A percentile compares a stretch with the other conserved stretches of the same genome.
Evolutionary conservation across 1,140 invertebrate species (phyloP).

Genomic region (Polypedilum pembai): DNA sequence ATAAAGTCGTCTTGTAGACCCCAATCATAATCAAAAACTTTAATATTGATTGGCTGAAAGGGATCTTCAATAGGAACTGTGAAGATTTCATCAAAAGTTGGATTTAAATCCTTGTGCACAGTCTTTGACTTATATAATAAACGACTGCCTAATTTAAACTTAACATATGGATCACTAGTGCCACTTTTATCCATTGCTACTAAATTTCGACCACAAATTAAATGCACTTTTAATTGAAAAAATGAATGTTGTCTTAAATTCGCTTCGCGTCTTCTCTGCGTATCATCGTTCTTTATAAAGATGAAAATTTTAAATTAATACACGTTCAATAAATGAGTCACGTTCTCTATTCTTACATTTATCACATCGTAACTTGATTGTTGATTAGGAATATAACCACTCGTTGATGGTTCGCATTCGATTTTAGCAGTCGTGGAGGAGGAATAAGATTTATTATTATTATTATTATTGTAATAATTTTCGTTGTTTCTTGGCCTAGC

Average conservation of each 20-base stretch:
- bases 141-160: constrained; percentile 85
- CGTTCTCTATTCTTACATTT: constrained; percentile 20
- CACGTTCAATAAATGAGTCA: not conserved
- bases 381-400: constrained; percentile 24
- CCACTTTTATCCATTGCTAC: constrained; percentile 92
- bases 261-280: constrained; percentile 56
- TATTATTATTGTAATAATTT: constrained; percentile 22
- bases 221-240: constrained; percentile 80
- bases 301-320: constrained; percentile 27
- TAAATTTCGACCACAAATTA: constrained; percentile 79
- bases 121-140: constrained; percentile 91
- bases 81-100: constrained; percentile 94
- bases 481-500: constrained; percentile 10
- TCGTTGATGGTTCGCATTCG: constrained; percentile 26
- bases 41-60: constrained; percentile 75
- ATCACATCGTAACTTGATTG: constrained; percentile 14
- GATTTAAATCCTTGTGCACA: constrained; percentile 82
- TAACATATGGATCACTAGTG: constrained; percentile 96
- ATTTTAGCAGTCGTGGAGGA: constrained; percentile 24
- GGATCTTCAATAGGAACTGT: constrained; percentile 91
- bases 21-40: constrained; percentile 98
- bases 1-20: constrained; percentile 97
- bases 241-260: constrained; percentile 76
- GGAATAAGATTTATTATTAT: constrained; percentile 13
- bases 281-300: constrained; percentile 50